These are phyloP conservation scores for Carassius carassius DNA, from an alignment of 2,113 vertebrate genomes.

Conservation along the genomic window DNA sequence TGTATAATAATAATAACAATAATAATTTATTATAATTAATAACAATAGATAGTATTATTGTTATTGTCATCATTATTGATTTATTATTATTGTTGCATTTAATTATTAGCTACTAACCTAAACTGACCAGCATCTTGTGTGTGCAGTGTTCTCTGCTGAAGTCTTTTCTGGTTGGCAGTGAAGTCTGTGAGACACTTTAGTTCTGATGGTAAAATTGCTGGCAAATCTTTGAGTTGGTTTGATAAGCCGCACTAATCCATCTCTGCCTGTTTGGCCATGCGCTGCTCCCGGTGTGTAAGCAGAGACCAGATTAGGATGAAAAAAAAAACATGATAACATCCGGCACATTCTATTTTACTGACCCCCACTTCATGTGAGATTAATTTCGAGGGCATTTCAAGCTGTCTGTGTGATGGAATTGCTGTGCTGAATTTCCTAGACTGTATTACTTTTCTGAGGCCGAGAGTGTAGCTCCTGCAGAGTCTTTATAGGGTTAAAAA, in stretches of 20 bases:
- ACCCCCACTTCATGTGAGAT: slow-evolving; percentile 35
- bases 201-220: slow-evolving; percentile 36
- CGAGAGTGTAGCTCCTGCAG: not conserved
- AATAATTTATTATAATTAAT: no score
- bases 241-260: slow-evolving; percentile 58
- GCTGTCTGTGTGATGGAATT: slow-evolving; percentile 35
- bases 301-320: slow-evolving; percentile 47
- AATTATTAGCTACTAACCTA: not conserved
- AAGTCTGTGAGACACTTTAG: not conserved
- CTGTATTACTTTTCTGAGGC: slow-evolving; percentile 22
- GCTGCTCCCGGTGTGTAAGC: slow-evolving; percentile 30
- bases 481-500: not conserved
- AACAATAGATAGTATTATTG: no score
- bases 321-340: slow-evolving; percentile 24
- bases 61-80: no score
- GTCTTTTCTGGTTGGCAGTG: slow-evolving; percentile 2
- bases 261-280: slow-evolving; percentile 35
- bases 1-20: no score
- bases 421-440: slow-evolving; percentile 1
- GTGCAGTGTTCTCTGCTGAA: not conserved
- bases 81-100: no score
- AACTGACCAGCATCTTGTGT: not conserved
- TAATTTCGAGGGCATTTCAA: slow-evolving; percentile 35
- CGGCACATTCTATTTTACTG: slow-evolving; percentile 42
- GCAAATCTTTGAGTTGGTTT: slow-evolving; percentile 49